Evolutionary conservation across 35 echinoderm and acorn worm genomes (phyloP).

Genomic region (Ophioderma brevispina): DNA sequence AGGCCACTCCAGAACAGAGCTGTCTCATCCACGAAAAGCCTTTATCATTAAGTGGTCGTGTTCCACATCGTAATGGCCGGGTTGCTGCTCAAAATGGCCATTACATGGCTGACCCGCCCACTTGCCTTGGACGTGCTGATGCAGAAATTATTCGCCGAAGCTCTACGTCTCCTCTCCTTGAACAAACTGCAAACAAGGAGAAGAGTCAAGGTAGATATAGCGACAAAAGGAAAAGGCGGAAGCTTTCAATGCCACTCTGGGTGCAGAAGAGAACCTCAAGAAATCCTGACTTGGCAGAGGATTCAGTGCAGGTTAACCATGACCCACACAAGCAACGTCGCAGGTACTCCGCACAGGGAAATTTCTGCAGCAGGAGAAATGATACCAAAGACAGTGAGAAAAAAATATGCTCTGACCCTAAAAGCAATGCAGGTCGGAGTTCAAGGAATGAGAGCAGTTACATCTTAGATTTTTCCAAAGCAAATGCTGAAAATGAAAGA

Average conservation of each 20-base stretch:
- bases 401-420: not conserved
- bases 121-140: not conserved
- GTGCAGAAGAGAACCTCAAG: not conserved
- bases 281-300: not conserved
- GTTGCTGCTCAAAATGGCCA: not conserved
- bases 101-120: not conserved
- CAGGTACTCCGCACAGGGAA: slow-evolving; percentile 13
- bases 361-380: not conserved
- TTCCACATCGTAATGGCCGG: not conserved
- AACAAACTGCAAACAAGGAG: not conserved
- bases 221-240: not conserved
- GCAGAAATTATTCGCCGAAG: slow-evolving; percentile 50
- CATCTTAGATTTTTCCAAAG: not conserved
- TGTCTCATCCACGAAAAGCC: not conserved
- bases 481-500: not conserved
- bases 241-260: slow-evolving; percentile 27
- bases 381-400: not conserved
- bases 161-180: slow-evolving; percentile 59
- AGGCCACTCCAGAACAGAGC: not conserved
- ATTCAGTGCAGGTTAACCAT: not conserved
- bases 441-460: not conserved
- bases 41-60: not conserved
- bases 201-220: not conserved
- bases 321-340: not conserved
- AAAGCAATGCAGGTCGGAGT: not conserved